These are phyloP conservation scores for Hydropsyche betteni DNA, from an alignment of 2,888 invertebrate species.

Conservation along the genomic window DNA sequence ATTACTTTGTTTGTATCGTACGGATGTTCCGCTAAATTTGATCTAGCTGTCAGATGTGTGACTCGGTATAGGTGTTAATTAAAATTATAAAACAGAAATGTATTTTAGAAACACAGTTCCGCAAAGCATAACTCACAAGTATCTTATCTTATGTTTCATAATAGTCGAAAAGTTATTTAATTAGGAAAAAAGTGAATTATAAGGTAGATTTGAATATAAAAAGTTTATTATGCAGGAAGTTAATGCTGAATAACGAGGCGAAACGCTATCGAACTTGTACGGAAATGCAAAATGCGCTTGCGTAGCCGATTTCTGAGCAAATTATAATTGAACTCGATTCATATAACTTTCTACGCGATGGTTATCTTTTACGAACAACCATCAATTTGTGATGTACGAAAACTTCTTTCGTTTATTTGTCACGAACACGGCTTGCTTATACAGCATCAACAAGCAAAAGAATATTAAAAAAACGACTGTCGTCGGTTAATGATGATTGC, in stretches of 20 bases:
- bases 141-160: too few relatives aligned
- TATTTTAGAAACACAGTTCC: too few relatives aligned
- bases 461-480: background rate
- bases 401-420: constrained; percentile 13
- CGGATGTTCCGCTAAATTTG: too few relatives aligned
- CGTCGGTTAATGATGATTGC: constrained; percentile 17
- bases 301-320: constrained; percentile 5
- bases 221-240: constrained; percentile 2
- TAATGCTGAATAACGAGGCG: constrained; percentile 20
- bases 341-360: constrained; percentile 17
- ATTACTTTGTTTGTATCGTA: too few relatives aligned
- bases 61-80: too few relatives aligned
- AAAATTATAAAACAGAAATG: too few relatives aligned
- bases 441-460: too few relatives aligned
- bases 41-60: too few relatives aligned
- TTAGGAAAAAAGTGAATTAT: background rate
- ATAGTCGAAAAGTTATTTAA: constrained; percentile 6
- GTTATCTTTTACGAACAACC: constrained; percentile 14
- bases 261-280: constrained; percentile 21
- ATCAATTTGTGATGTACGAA: constrained; percentile 9
- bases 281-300: constrained; percentile 26
- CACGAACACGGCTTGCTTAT: background rate
- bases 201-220: background rate
- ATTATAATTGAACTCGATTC: constrained; percentile 10
- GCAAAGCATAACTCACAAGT: too few relatives aligned